Conservation (phyloP, 2,888 invertebrate genomes). For the Melolontha melolontha region DNA sequence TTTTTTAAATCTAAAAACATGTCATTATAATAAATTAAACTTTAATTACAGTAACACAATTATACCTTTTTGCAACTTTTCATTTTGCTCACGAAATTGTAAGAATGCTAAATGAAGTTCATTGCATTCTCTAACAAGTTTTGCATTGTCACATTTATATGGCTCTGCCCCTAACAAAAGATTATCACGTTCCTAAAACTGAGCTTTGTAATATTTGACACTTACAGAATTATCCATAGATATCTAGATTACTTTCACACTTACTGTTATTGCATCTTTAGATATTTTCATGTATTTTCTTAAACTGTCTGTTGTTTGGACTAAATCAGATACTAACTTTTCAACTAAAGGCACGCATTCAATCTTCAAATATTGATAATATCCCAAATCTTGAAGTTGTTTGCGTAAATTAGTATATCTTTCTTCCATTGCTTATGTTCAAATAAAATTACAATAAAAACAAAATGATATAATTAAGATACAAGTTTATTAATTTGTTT, state of each 20-base stretch:
- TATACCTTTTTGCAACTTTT: constrained; percentile 70
- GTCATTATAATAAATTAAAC: constrained; percentile 7
- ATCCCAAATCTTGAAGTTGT: constrained; percentile 86
- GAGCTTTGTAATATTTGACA: constrained; percentile 12
- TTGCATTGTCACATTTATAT: constrained; percentile 84
- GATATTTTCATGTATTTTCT: constrained; percentile 85
- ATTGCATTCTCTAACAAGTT: constrained; percentile 81
- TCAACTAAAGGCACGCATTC: constrained; percentile 86
- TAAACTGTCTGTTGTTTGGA: constrained; percentile 88
- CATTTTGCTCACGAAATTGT: constrained; percentile 74
- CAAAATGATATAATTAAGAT: neutral
- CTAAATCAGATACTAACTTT: constrained; percentile 82
- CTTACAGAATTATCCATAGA: constrained; percentile 16
- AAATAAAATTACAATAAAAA: neutral
- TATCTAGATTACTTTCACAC: constrained; percentile 25
- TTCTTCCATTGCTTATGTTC: constrained; percentile 57
- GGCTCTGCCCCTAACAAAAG: constrained; percentile 81
- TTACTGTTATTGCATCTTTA: constrained; percentile 75
- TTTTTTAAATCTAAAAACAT: constrained; percentile 66
- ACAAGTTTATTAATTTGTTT: neutral
- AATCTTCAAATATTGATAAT: constrained; percentile 78
- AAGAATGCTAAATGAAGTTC: constrained; percentile 76
- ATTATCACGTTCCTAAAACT: constrained; percentile 75
- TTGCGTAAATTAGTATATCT: constrained; percentile 66
- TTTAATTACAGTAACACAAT: constrained; percentile 5